Evolutionary conservation across 1,140 invertebrate species (phyloP), one percentile per base, ranked within the genome.

Genomic region (Aplysia californica): DNA sequence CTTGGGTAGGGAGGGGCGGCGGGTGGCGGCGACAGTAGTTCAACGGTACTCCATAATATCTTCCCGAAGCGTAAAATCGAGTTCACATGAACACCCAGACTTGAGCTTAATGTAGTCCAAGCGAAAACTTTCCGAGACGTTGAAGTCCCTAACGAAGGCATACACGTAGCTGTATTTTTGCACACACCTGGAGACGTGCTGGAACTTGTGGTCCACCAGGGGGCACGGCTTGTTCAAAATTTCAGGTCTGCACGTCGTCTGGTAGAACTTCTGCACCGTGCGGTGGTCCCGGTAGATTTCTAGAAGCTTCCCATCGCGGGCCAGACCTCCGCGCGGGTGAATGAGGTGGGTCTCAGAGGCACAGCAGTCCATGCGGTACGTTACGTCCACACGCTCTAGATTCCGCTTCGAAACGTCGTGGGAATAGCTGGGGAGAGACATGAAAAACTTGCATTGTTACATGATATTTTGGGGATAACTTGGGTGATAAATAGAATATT

Each of bases 111-210:
- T 95, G 89, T 96, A 95, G 89, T 96, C 95, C 85, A 96, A 90
- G 69, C 93, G 93, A 93, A 94, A 95, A 26, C 83, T 86, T 58
- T 83, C 76, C 6, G 92, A 90, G 26, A 89, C 86, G 58, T 86
- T 87, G 77, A 85, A 87, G 61, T 92, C 90, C 58, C 87, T 91
- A 33, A 96, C 93, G 71, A 96, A 91, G 20, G 95, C 95, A 88
- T 96, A 97, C 0, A 94, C 93, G 85, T 94, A 96, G n/a, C 94
- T 94, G 88, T 94, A 95, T 87, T 94, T 93, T 88, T 96, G 95
- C 15, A 94, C 93, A 89, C 95, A 97, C 82, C 92, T 91, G 3
- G 95, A 95, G 66, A 93, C 92, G 36, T 91, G 91, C 36, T 92
- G 92, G 33, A 94, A 89, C 70, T 92, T 92, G 20, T 92, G 91